These are phyloP conservation scores for Nannobrachium achirus DNA, from an alignment of 2,113 vertebrate species.

Conservation along the genomic window DNA sequence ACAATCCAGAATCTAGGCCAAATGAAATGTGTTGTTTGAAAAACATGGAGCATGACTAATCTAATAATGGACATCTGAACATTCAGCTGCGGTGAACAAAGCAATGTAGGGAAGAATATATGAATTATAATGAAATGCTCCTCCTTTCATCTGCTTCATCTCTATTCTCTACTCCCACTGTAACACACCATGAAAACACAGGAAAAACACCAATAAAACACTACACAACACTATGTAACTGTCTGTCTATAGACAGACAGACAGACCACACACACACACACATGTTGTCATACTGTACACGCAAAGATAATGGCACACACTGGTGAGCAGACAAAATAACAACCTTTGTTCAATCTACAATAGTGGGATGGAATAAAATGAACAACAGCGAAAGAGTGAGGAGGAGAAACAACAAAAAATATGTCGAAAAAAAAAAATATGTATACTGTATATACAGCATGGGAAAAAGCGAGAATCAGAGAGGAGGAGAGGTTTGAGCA, in stretches of 20 bases:
- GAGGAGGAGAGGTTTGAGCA: not conserved
- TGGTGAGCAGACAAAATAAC: conserved; percentile 52
- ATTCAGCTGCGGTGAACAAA: conserved; percentile 33
- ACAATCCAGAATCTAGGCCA: conserved; percentile 43
- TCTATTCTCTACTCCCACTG: no score
- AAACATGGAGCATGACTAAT: conserved; percentile 54
- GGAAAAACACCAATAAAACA: not conserved
- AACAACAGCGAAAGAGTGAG: conserved; percentile 27
- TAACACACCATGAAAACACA: conserved; percentile 1
- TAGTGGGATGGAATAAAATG: conserved; percentile 10
- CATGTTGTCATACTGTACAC: not conserved
- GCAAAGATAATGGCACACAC: conserved; percentile 35
- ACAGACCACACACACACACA: conserved; percentile 13
- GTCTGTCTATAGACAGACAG: not conserved
- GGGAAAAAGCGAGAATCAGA: not conserved
- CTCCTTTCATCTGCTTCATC: conserved; percentile 20
- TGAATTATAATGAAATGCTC: not conserved
- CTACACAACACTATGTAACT: not conserved
- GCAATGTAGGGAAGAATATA: conserved; percentile 5
- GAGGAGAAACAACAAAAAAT: conserved; percentile 14
- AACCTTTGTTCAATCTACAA: conserved; percentile 34
- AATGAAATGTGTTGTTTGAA: conserved; percentile 44
- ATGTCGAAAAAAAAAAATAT: no score
- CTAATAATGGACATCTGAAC: conserved; percentile 27
- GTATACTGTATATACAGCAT: not conserved